A percentile compares a stretch with the other conserved stretches of the same genome.
phyloP scores from a whole-genome alignment of 2,113 vertebrate species.

The Nothoprocta pentlandii region DNA sequence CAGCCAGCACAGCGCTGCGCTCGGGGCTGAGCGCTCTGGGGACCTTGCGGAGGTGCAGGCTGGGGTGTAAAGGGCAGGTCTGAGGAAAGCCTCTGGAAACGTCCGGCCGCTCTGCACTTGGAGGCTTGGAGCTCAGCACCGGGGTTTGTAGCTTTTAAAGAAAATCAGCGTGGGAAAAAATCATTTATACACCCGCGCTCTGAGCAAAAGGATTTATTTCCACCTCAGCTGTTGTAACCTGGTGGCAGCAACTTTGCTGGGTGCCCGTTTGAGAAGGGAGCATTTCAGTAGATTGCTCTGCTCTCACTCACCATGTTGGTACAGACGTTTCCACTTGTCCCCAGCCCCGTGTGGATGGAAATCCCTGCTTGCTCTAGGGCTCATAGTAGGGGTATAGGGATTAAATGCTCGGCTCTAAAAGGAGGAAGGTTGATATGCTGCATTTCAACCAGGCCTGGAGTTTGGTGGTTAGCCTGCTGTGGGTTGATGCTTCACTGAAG shows the following conservation, averaged over 20 bases:
- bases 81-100: background rate
- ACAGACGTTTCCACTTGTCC: accelerated
- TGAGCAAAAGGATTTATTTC: background rate
- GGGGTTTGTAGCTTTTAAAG: background rate
- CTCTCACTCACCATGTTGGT: background rate
- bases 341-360: background rate
- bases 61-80: background rate
- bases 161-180: background rate
- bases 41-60: background rate
- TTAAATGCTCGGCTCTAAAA: too few species aligned
- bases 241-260: background rate
- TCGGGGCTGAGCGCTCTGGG: background rate
- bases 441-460: background rate
- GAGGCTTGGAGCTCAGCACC: background rate
- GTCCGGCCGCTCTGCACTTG: background rate
- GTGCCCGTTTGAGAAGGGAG: background rate
- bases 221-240: background rate
- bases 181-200: background rate
- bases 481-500: background rate
- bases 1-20: background rate
- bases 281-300: accelerated
- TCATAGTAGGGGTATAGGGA: background rate
- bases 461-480: background rate
- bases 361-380: background rate
- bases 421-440: background rate